These are phyloP conservation scores for Neria commutata DNA, from an alignment of 2,888 invertebrate species.

Conservation along the genomic window DNA sequence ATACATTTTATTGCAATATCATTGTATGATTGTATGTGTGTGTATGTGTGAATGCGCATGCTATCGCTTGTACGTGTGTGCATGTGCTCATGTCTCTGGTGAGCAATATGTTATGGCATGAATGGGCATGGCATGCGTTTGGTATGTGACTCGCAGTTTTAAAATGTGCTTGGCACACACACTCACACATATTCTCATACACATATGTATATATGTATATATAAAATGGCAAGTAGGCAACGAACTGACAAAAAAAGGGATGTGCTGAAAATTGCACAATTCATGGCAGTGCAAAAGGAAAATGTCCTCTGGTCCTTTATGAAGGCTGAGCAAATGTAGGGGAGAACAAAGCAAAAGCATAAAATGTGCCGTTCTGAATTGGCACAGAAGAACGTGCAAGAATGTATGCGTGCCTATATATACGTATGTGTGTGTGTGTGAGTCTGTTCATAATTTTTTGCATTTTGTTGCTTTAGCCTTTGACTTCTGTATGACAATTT, in stretches of 20 bases:
- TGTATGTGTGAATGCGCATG: not conserved
- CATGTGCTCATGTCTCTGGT: not conserved
- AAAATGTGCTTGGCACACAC: not conserved
- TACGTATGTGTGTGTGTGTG: not conserved
- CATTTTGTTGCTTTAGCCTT: conserved; percentile 19
- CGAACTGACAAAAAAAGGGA: no score
- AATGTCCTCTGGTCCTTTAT: no score
- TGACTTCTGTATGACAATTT: conserved; percentile 7
- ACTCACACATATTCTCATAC: no score
- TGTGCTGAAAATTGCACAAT: not conserved
- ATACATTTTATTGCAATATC: conserved; percentile 28
- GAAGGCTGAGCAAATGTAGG: no score
- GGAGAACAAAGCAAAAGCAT: no score
- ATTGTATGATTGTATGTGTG: conserved; percentile 6
- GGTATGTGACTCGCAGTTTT: conserved; percentile 3
- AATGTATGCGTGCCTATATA: not conserved
- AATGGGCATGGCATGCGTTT: not conserved
- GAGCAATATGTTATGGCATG: conserved; percentile 8
- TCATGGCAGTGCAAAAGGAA: no score
- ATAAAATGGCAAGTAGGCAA: no score
- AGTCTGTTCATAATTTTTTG: conserved; percentile 30
- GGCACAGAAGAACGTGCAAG: not conserved
- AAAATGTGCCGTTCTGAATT: not conserved
- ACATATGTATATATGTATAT: no score
- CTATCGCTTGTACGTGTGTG: not conserved